phyloP scores from a whole-genome alignment of 2,888 invertebrate genomes.

The Drosophila pseudotakahashii region DNA sequence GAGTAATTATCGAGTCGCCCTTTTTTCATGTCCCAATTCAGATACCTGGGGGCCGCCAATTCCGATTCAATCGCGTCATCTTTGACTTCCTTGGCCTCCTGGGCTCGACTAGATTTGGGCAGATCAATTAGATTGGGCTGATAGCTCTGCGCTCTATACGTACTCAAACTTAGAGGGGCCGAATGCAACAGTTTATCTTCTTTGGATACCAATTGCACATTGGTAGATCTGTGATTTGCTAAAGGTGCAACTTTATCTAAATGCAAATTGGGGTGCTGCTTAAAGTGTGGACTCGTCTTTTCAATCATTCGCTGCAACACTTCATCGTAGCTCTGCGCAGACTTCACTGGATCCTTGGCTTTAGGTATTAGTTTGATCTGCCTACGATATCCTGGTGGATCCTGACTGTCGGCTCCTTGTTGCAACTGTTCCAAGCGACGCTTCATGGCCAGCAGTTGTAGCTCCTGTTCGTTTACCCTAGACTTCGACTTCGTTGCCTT shows the following conservation, averaged over 20 bases:
- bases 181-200: background rate
- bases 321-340: constrained; percentile 11
- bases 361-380: background rate
- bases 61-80: background rate
- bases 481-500: background rate
- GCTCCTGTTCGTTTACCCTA: constrained; percentile 7
- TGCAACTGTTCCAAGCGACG: constrained; percentile 8
- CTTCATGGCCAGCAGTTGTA: constrained; percentile 28
- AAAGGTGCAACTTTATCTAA: background rate
- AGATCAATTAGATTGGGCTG: constrained; percentile 3
- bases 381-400: background rate
- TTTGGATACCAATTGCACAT: background rate
- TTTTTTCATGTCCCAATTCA: constrained; percentile 60
- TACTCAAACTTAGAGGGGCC: background rate
- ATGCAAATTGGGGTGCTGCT: background rate
- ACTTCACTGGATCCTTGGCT: background rate
- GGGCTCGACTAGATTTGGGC: constrained; percentile 31
- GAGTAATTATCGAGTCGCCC: constrained; percentile 39
- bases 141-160: constrained; percentile 34
- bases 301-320: constrained; percentile 42
- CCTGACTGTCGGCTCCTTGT: background rate
- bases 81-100: constrained; percentile 1
- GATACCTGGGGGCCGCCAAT: constrained; percentile 51
- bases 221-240: background rate
- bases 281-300: constrained; percentile 20